Percentiles rank a stretch among this genome's conserved stretches.
These are phyloP conservation scores for Euplexia lucipara DNA, from an alignment of 2,888 invertebrate species.

Conservation along the genomic window DNA sequence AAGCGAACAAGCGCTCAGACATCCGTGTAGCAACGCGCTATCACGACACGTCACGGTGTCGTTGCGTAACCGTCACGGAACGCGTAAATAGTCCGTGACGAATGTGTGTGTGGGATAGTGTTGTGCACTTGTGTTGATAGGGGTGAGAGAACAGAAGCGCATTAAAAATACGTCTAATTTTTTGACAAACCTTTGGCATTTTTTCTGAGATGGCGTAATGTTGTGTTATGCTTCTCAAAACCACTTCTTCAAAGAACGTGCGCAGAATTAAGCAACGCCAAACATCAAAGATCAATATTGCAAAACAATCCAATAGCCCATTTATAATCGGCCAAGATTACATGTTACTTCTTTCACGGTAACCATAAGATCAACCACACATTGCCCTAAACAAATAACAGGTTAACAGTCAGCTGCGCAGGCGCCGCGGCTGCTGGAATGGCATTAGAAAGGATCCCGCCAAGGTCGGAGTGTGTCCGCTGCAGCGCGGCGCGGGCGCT, in stretches of 20 bases:
- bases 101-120: slow-evolving; percentile 18
- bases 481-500: slow-evolving; percentile 7
- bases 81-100: slow-evolving; percentile 40
- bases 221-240: neutral
- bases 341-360: slow-evolving; percentile 15
- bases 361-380: slow-evolving; percentile 17
- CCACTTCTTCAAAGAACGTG: no score
- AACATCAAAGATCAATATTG: neutral
- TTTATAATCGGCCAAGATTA: neutral
- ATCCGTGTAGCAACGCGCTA: slow-evolving; percentile 58
- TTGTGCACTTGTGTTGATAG: neutral
- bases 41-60: slow-evolving; percentile 42
- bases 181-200: no score
- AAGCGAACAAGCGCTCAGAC: slow-evolving; percentile 48
- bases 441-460: slow-evolving; percentile 70
- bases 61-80: slow-evolving; percentile 53
- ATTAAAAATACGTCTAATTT: no score
- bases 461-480: slow-evolving; percentile 67
- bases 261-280: neutral
- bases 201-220: no score
- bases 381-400: slow-evolving; percentile 40
- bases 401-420: slow-evolving; percentile 25
- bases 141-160: neutral
- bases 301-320: neutral
- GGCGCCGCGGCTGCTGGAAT: slow-evolving; percentile 56